phyloP scores from a whole-genome alignment of 2,888 invertebrate genomes.

The Elmis aenea region DNA sequence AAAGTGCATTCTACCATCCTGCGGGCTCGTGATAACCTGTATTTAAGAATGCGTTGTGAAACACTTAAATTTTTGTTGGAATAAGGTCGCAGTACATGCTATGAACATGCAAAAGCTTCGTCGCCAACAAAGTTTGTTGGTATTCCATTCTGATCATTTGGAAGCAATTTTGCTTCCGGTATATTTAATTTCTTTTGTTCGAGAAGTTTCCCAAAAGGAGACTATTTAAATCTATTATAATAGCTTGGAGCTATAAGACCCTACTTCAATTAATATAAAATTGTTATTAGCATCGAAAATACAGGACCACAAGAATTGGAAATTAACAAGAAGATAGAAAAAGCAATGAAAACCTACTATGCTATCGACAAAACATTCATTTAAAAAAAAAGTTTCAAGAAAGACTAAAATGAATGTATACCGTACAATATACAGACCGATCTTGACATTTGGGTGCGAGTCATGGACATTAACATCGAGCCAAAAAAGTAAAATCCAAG shows the following conservation, averaged over 20 bases:
- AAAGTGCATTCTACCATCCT: slow-evolving; percentile 6
- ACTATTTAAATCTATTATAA: slow-evolving; percentile 2
- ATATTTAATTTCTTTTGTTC: background rate
- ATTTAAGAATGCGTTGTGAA: slow-evolving; percentile 1
- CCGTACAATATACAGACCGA: too few relatives aligned
- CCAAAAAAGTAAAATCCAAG: too few relatives aligned
- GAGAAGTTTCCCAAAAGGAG: slow-evolving; percentile 1
- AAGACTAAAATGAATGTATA: too few relatives aligned
- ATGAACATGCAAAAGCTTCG: background rate
- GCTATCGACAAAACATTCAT: too few relatives aligned
- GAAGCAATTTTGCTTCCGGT: background rate
- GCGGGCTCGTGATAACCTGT: slow-evolving; percentile 1
- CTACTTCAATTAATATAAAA: slow-evolving; percentile 4
- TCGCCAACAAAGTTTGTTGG: slow-evolving; percentile 2
- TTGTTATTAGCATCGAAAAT: too few relatives aligned
- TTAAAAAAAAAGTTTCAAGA: too few relatives aligned
- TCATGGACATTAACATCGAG: too few relatives aligned
- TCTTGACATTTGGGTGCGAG: too few relatives aligned
- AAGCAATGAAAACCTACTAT: too few relatives aligned
- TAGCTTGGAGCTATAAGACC: slow-evolving; percentile 1
- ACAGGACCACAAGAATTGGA: too few relatives aligned
- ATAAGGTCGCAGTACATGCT: slow-evolving; percentile 3
- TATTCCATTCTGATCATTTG: background rate
- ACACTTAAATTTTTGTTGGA: background rate
- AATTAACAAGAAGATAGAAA: too few relatives aligned